Evolutionary conservation across 2,888 invertebrate genomes (phyloP).

Genomic region (Hirtodrosophila cameraria): DNA sequence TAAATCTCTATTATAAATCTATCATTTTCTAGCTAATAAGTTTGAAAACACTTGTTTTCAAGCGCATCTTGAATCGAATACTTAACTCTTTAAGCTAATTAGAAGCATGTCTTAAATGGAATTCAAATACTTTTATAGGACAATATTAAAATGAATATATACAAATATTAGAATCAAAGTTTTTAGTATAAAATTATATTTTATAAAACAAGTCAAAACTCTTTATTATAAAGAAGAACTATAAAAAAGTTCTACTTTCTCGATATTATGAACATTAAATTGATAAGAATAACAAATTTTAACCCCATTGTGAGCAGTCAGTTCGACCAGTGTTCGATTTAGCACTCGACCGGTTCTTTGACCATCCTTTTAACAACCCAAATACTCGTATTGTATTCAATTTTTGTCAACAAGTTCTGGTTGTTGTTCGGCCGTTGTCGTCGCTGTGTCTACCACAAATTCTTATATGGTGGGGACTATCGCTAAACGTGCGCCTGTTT

Average conservation of each 20-base stretch:
- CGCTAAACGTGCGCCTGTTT: conserved; percentile 36
- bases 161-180: no score
- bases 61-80: no score
- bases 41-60: no score
- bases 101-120: no score
- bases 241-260: background rate
- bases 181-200: no score
- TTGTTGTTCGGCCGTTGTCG: conserved; percentile 46
- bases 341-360: conserved; percentile 41
- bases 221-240: background rate
- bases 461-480: conserved; percentile 24
- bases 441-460: conserved; percentile 58
- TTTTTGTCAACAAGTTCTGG: conserved; percentile 63
- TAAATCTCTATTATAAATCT: no score
- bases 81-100: no score
- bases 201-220: no score
- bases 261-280: no score
- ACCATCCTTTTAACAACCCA: conserved; percentile 27
- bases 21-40: no score
- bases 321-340: conserved; percentile 13
- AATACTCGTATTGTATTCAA: conserved; percentile 64
- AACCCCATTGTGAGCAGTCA: conserved; percentile 40
- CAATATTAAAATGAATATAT: no score
- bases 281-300: background rate
- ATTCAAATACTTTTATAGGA: no score